Base-by-base conservation (phyloP, 2,797 vertebrate species). In the Myotis pilosus region DNA sequence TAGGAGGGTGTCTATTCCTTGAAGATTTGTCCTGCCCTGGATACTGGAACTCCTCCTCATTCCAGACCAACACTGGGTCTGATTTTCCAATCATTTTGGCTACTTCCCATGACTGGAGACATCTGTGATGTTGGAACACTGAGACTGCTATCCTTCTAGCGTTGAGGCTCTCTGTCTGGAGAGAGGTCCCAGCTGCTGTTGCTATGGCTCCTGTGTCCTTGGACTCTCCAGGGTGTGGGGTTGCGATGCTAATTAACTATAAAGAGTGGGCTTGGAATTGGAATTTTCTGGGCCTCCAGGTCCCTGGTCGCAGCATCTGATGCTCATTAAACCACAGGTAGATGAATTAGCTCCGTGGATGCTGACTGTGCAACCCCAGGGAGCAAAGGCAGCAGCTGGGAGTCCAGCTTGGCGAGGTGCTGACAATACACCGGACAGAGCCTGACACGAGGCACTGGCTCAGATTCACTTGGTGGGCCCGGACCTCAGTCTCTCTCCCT, bases 211-310 rank as follows among this genome's bases (percentile, higher is more conserved):
- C 55, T 12, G 33, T 2, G 16, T 3, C n/a, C 66, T 76, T 90
- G 78, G 76, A 11, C 69, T 96, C 83, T 82, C 71, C 36, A 55
- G 79, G 64, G 51, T 75, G 12, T 68, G 66, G 30, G 75, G 38
- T 47, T 90, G 96, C 92, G 97, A 97, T 94, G 93, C 69, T 97
- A 96, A 98, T 97, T 96, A 87, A 97, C 95, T 93, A 49, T 94
- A 96, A 98, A 95, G 94, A 97, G 94, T 96, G 82, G 94, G 95
- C 94, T 88, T 97, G 96, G 96, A 96, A 97, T 62, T 91, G 95
- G 78, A 95, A 80, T 97, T 97, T 97, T 91, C 57, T 97, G 96
- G 94, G 71, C 94, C 78, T 90, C 69, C 1, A 17, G 3, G 71
- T 81, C 96, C 96, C 96, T 93, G 94, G 28, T 81, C 30, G 30